Conservation (phyloP, 2,888 invertebrate genomes). For the Drymonia ruficornis region DNA sequence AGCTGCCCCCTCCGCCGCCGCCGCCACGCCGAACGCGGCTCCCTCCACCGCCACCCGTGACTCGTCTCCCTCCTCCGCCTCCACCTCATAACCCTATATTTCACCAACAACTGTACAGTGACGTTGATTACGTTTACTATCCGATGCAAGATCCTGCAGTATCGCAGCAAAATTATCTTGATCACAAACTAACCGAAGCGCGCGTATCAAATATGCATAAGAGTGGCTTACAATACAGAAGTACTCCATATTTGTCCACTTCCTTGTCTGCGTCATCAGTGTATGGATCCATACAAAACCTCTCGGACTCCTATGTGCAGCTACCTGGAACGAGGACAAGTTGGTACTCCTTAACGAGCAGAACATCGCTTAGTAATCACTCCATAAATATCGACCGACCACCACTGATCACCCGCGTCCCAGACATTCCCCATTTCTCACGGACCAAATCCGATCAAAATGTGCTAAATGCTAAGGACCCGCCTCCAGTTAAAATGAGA, state of each 20-base stretch:
- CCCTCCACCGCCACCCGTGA: constrained; percentile 88
- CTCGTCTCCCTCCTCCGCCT: constrained; percentile 88
- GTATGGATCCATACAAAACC: constrained; percentile 92
- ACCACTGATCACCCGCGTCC: constrained; percentile 84
- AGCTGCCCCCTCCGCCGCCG: constrained; percentile 84
- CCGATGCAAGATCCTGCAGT: constrained; percentile 95
- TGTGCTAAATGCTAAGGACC: constrained; percentile 86
- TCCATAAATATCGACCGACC: constrained; percentile 88
- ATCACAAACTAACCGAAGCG: constrained; percentile 92
- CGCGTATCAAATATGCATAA: constrained; percentile 87
- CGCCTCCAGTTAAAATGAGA: constrained; percentile 79
- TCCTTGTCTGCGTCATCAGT: constrained; percentile 88
- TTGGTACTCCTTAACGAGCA: constrained; percentile 86
- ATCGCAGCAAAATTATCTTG: constrained; percentile 95
- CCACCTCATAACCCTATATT: constrained; percentile 94
- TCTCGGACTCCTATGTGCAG: constrained; percentile 90
- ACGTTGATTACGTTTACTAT: constrained; percentile 96
- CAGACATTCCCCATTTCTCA: constrained; percentile 82
- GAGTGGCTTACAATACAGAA: constrained; percentile 91
- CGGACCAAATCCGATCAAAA: constrained; percentile 93
- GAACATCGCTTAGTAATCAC: constrained; percentile 86
- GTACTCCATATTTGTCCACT: constrained; percentile 91
- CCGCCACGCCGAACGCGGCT: constrained; percentile 85
- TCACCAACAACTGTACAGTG: constrained; percentile 95
- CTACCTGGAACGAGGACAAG: constrained; percentile 86